Conservation (phyloP, 2,113 vertebrate species). For the Ceyx melanurus region DNA sequence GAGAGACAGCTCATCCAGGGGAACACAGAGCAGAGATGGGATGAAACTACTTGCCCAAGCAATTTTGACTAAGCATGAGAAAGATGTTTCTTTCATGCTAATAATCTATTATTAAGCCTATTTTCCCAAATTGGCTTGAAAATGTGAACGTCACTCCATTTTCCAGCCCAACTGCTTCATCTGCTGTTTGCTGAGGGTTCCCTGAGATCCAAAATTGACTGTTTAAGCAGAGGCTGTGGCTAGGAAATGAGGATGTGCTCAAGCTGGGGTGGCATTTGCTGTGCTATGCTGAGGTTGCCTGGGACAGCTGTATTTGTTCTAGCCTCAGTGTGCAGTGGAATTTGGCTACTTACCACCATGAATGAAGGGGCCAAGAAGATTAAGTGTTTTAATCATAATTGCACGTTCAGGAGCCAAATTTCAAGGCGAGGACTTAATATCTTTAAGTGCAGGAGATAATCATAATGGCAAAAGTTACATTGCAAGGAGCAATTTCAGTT, state of each 20-base stretch:
- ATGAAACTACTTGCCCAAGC: neutral
- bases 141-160: neutral
- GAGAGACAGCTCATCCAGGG: neutral
- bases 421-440: constrained; percentile 17
- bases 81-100: neutral
- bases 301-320: neutral
- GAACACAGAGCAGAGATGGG: neutral
- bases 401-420: constrained; percentile 7
- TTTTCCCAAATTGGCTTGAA: neutral
- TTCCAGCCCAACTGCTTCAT: neutral
- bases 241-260: neutral
- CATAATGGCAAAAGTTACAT: constrained; percentile 26
- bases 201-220: neutral
- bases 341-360: neutral
- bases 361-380: neutral
- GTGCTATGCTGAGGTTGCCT: neutral
- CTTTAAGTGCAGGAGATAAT: constrained; percentile 8
- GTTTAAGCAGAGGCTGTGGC: neutral
- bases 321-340: neutral
- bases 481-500: neutral
- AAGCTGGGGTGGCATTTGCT: neutral
- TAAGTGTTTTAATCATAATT: constrained; percentile 29
- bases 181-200: neutral
- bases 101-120: neutral
- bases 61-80: neutral